Conservation (phyloP, 2,797 vertebrate species). For the Microcaecilia unicolor region DNA sequence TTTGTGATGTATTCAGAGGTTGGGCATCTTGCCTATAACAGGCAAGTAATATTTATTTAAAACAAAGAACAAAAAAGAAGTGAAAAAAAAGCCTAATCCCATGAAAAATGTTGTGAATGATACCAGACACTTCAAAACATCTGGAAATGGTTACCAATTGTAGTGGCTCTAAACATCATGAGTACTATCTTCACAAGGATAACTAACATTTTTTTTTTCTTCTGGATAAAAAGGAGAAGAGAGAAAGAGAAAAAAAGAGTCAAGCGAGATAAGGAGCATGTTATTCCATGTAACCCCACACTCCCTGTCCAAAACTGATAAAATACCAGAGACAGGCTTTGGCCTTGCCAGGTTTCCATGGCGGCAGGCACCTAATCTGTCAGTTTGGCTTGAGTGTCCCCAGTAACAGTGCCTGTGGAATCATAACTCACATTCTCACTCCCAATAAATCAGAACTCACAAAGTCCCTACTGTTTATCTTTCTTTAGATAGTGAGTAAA, state of each 20-base stretch:
- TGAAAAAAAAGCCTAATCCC: conserved; percentile 22
- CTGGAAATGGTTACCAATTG: conserved; percentile 40
- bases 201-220: conserved; percentile 13
- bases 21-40: no score
- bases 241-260: conserved; percentile 11
- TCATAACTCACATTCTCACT: not conserved
- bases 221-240: no score
- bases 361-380: conserved; percentile 2
- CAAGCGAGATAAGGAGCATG: conserved; percentile 18
- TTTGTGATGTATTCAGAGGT: no score
- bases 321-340: conserved; percentile 14
- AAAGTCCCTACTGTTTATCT: not conserved
- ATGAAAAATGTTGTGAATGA: conserved; percentile 23
- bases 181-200: conserved; percentile 1
- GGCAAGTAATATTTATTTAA: no score
- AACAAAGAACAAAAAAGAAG: conserved; percentile 19
- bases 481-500: not conserved
- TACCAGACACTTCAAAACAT: conserved; percentile 34
- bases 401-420: conserved; percentile 10
- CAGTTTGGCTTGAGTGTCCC: conserved; percentile 7
- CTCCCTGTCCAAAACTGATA: conserved; percentile 29
- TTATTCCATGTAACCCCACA: conserved; percentile 19
- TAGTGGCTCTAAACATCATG: conserved; percentile 28
- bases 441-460: not conserved
- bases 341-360: conserved; percentile 2